A percentile compares a stretch with the other conserved stretches of the same genome.
Conservation (phyloP, 2,113 vertebrate species). For the Rhinolophus sinicus region DNA sequence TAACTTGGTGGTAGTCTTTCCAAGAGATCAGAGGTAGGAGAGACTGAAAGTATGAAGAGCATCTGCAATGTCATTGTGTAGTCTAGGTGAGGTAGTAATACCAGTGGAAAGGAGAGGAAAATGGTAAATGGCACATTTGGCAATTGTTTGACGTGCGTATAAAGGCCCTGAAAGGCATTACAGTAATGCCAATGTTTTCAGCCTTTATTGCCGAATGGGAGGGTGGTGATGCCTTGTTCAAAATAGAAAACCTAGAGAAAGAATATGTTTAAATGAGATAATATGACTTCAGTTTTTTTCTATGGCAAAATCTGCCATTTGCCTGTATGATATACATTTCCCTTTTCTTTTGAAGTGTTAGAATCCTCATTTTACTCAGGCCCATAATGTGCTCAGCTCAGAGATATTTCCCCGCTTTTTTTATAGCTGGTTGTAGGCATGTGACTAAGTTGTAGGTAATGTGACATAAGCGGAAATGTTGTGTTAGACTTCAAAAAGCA, state of each 20-base stretch:
- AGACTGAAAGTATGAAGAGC: neutral
- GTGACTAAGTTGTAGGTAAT: neutral
- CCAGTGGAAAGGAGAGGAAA: neutral
- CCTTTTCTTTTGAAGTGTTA: neutral
- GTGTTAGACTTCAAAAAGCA: neutral
- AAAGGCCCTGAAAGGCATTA: neutral
- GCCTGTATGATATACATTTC: neutral
- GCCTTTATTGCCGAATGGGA: neutral
- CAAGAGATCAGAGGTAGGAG: neutral
- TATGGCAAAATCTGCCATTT: neutral
- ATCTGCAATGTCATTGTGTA: neutral
- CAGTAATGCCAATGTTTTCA: neutral
- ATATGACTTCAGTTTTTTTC: conserved; percentile 43
- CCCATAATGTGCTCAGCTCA: neutral
- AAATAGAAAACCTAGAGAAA: neutral
- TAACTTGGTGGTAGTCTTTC: neutral
- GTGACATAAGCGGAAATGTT: neutral
- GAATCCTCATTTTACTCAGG: neutral
- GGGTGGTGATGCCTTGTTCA: neutral
- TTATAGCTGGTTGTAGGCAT: neutral
- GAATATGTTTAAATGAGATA: neutral
- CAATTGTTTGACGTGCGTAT: neutral
- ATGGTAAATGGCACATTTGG: neutral
- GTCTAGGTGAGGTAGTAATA: neutral
- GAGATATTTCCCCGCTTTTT: neutral